phyloP scores from a whole-genome alignment of 1,140 invertebrate genomes.

The Trichonephila inaurata region DNA sequence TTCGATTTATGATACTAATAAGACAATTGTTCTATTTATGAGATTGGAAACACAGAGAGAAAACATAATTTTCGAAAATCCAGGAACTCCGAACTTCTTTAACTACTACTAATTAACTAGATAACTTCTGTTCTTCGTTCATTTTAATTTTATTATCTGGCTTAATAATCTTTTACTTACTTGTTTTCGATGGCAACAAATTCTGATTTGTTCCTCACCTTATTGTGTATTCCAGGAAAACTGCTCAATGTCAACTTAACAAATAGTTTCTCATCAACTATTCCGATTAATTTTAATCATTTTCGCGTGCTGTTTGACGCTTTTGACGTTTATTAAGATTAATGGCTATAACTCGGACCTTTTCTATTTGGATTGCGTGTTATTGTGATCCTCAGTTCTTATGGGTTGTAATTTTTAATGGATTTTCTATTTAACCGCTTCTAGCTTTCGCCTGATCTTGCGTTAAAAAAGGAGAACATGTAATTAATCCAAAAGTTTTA shows the following conservation, averaged over 20 bases:
- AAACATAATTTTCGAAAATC: no score
- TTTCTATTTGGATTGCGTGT: slow-evolving; percentile 20
- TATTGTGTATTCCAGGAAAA: background rate
- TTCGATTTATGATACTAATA: no score
- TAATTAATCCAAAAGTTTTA: background rate
- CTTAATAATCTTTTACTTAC: background rate
- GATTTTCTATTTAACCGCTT: background rate
- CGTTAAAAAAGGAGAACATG: background rate
- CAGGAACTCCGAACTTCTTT: no score
- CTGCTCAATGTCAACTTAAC: background rate
- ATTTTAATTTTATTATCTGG: background rate
- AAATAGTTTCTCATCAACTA: background rate
- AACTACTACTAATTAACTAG: background rate
- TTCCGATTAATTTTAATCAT: slow-evolving; percentile 17
- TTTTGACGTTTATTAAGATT: slow-evolving; percentile 16
- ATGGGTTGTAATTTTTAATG: background rate
- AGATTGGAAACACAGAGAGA: no score
- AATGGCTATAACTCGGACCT: background rate
- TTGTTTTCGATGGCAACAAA: background rate
- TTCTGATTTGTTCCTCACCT: background rate
- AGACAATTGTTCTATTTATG: no score
- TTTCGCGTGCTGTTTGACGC: background rate
- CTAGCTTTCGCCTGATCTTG: background rate
- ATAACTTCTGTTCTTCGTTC: background rate
- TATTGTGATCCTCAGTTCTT: background rate